Evolutionary conservation across 92 coral and sea anemone species (phyloP), one percentile per base, ranked within the genome.

Genomic region (Epizoanthus illoricatus): DNA sequence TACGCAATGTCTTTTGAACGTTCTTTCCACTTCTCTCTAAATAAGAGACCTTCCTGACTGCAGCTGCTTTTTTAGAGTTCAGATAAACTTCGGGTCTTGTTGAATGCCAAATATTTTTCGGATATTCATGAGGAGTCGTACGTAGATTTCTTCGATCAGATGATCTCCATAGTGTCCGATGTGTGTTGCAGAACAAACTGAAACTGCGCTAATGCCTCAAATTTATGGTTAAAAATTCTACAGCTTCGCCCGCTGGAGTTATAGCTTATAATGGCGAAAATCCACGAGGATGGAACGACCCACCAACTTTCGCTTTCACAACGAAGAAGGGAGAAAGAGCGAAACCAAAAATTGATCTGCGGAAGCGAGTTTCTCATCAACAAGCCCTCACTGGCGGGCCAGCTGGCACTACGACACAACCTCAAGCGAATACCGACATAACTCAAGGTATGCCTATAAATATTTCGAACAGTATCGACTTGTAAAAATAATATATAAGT

Each of bases 251-350:
- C 23, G 85, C 95, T 71, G 92, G 89, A 12, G 90, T 96, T 60
- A 88, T 95, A 36, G 90, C 99, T 47, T 96, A 96, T 81, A 96
- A 96, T 85, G 93, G 98, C 65, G 99, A 96, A 86, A 93, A 97
- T 18, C 91, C 97, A 45, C 91, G 99, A 40, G 99, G 99, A 55
- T 96, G 99, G 99, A 96, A 96, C 65, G 99, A 96, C 63, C 99
- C 99, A 52, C 99, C 99, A 74, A 96, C 99, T 5, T 88, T 96
- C 64, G 92, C 98, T 11, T 96, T 91, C 71, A 84, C 94, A 80
- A 85, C 89, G 19, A 85, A 90, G 61, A 89, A 86, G 75, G 86
- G 91, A 21, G 87, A 80, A 28, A 88, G 89, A 57, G 86, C 86
- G 72, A 89, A 84, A 57, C 98, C 99, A 5, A 96, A 96, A 85